Conservation (phyloP, 2,113 vertebrate genomes). For the Nerophis ophidion region DNA sequence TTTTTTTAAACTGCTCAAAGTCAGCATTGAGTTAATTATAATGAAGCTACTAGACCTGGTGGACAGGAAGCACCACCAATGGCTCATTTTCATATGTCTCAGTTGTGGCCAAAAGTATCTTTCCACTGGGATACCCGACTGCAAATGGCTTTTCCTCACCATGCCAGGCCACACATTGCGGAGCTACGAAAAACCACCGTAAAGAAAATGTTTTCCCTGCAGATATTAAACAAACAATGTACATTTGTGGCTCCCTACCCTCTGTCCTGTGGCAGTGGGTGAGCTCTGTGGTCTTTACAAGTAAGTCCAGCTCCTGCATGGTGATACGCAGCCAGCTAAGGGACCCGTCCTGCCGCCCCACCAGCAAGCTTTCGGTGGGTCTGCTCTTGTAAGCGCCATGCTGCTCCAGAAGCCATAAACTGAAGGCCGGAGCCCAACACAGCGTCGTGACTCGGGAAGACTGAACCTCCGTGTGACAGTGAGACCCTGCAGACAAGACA, state of each 20-base stretch:
- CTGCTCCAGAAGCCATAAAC: constrained; percentile 51
- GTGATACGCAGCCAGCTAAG: constrained; percentile 74
- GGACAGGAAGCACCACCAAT: constrained; percentile 65
- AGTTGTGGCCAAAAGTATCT: constrained; percentile 65
- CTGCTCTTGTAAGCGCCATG: constrained; percentile 26
- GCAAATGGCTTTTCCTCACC: constrained; percentile 72
- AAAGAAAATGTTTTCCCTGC: not conserved
- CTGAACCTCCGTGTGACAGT: constrained; percentile 67
- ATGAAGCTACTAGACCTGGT: constrained; percentile 64
- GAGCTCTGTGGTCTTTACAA: constrained; percentile 63
- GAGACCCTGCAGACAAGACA: constrained; percentile 52
- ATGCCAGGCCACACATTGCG: constrained; percentile 75
- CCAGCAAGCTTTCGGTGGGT: constrained; percentile 64
- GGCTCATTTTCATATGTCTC: constrained; percentile 60
- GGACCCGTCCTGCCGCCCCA: constrained; percentile 74
- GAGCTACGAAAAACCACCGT: constrained; percentile 44
- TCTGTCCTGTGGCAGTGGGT: constrained; percentile 68
- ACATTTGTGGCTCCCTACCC: constrained; percentile 41
- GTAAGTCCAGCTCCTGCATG: constrained; percentile 55
- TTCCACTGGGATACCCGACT: constrained; percentile 72
- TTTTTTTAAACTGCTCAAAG: not conserved
- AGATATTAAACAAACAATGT: not conserved
- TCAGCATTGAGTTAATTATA: not conserved
- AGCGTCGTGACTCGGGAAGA: constrained; percentile 69
- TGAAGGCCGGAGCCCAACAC: constrained; percentile 68